Percentiles rank a stretch among this genome's conserved stretches.
phyloP scores from a whole-genome alignment of 1,140 invertebrate species.

The Diuraphis noxia region DNA sequence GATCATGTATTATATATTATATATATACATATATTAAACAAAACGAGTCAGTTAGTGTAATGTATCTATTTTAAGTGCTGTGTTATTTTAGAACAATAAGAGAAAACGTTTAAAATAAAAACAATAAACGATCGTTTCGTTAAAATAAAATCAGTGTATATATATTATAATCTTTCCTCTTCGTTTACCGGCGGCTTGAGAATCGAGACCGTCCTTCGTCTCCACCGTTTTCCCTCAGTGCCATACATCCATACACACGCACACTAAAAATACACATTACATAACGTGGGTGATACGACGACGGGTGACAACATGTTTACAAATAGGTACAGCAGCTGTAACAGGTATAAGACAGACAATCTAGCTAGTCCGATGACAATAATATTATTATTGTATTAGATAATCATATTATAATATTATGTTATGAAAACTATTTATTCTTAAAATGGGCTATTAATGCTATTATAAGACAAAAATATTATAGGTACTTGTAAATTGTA shows the following conservation, averaged over 20 bases:
- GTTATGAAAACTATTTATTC: too few species aligned
- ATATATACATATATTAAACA: background rate
- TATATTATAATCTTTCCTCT: background rate
- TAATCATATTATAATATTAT: too few species aligned
- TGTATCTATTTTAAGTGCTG: conserved; percentile 47
- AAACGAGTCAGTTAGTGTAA: conserved; percentile 33
- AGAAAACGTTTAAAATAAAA: conserved; percentile 39
- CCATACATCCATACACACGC: too few species aligned
- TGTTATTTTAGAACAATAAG: conserved; percentile 49
- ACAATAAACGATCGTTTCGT: conserved; percentile 39
- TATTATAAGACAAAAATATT: too few species aligned
- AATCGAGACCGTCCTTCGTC: background rate
- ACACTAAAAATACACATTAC: background rate
- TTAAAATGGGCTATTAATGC: too few species aligned
- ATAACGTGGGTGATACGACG: background rate
- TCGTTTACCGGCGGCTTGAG: background rate
- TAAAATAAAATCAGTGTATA: background rate
- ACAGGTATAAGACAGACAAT: too few species aligned
- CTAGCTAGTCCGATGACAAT: too few species aligned
- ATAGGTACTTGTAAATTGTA: too few species aligned
- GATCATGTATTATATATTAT: background rate
- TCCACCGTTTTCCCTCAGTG: background rate
- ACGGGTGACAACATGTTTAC: too few species aligned
- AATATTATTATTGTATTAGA: too few species aligned
- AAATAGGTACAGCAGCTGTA: too few species aligned